Base-by-base conservation (phyloP, 2,888 invertebrate species). In the Odontomyia ornata region DNA sequence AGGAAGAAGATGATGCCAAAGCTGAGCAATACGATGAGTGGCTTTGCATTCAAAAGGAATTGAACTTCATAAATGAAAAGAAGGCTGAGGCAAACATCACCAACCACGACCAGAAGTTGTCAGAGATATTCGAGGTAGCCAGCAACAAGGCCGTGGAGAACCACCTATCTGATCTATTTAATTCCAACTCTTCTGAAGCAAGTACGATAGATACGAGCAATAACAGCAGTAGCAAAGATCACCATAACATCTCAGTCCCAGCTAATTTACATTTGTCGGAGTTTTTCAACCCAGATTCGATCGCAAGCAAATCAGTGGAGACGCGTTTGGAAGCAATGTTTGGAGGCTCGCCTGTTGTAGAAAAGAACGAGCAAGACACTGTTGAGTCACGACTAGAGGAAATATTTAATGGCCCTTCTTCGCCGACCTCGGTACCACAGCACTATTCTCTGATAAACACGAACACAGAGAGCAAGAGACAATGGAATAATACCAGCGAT, bases 31-130 rank as follows among this genome's bases (percentile, higher is more conserved):
- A 90, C 81, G 92, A 92, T 83, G 91, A 91, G 82, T 92, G 91
- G 91, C 87, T 91, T 56, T 91, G 91, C 80, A 90, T 91, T 77
- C 91, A 91, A 81, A 89, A 91, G 75, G 92, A 92, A 81, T 85
- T 92, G 1, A 91, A 88, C 82, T 80, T 89, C 47, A 88, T 88
- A 64, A 78, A 67, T 23, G 81, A 81, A 69, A 77, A 81, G 79
- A 81, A 80, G 80, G 71, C 80, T 4, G 78, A 77, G 1, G 36
- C 64, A n/a, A 73, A 23, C 21, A 30, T 72, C 21, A 18, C 30
- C 1, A 46, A 9, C 21, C 46, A 47, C 27, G 64, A 82, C 69
- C 83, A 81, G 56, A 82, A 83, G 77, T 79, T 86, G n/a, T 82
- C 83, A 0, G 87, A 86, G 77, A 82, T 86, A 52, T 87, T 86